Evolutionary conservation across 1,140 invertebrate genomes (phyloP).

Genomic region (Drosophila erecta): DNA sequence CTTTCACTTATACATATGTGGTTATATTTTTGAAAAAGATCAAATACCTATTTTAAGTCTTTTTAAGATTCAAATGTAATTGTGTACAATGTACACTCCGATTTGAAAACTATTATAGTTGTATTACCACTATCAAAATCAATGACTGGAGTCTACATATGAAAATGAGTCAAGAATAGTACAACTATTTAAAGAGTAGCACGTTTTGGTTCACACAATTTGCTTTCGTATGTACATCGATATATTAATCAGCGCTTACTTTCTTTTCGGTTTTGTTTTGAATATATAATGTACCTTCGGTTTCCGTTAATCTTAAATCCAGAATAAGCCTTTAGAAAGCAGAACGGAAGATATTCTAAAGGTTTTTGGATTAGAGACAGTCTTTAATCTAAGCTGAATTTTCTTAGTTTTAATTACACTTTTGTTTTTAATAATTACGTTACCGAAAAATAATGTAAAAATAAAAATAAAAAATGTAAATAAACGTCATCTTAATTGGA

Average conservation of each 20-base stretch:
- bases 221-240: neutral
- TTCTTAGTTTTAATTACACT: neutral
- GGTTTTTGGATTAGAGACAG: neutral
- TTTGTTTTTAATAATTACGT: neutral
- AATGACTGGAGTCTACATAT: neutral
- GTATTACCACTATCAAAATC: neutral
- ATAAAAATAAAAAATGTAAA: no score
- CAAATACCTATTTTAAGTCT: slow-evolving; percentile 5
- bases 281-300: neutral
- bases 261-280: neutral
- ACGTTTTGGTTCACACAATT: neutral
- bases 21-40: slow-evolving; percentile 30
- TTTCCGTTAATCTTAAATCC: neutral
- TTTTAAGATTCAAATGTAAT: slow-evolving; percentile 7
- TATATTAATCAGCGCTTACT: neutral
- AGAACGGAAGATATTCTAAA: neutral
- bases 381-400: slow-evolving; percentile 11
- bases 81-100: slow-evolving; percentile 33
- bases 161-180: slow-evolving; percentile 42
- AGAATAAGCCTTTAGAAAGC: neutral
- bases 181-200: slow-evolving; percentile 41
- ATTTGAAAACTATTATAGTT: neutral
- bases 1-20: slow-evolving; percentile 44
- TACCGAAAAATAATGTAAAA: no score
- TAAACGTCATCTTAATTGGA: no score